These are phyloP conservation scores for Drosophila subsilvestris DNA, from an alignment of 2,888 invertebrate genomes.

Conservation along the genomic window DNA sequence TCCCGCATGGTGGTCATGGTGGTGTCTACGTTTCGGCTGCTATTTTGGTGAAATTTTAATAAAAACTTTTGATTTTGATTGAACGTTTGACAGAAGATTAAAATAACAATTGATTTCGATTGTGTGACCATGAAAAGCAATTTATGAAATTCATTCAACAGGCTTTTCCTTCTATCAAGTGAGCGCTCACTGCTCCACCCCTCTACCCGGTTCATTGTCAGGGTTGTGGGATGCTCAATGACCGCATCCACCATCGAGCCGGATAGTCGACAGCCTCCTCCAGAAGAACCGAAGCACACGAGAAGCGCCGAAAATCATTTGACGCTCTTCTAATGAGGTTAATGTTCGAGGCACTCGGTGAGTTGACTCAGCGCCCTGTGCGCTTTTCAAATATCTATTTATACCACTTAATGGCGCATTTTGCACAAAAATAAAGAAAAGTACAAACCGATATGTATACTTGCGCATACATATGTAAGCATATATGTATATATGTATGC, in stretches of 20 bases:
- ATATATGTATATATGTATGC: constrained; percentile 14
- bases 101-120: neutral
- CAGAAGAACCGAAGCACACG: neutral
- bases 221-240: constrained; percentile 1
- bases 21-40: neutral
- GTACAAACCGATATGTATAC: constrained; percentile 58
- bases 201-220: neutral
- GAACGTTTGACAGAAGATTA: neutral
- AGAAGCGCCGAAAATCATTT: constrained; percentile 17
- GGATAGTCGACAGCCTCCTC: constrained; percentile 21
- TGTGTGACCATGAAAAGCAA: neutral
- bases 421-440: constrained; percentile 75
- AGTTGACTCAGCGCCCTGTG: constrained; percentile 65
- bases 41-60: neutral
- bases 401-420: constrained; percentile 78
- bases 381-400: constrained; percentile 69
- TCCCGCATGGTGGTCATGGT: constrained; percentile 56
- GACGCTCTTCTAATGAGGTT: constrained; percentile 70
- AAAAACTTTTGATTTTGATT: neutral
- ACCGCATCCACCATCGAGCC: constrained; percentile 4
- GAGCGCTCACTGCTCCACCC: neutral
- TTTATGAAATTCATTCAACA: neutral
- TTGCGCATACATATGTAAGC: constrained; percentile 2
- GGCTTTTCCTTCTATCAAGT: neutral
- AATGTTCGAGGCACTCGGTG: constrained; percentile 68